Base-by-base conservation (phyloP, 53 echinoderm and acorn worm species). In the Mesocentrotus franciscanus region DNA sequence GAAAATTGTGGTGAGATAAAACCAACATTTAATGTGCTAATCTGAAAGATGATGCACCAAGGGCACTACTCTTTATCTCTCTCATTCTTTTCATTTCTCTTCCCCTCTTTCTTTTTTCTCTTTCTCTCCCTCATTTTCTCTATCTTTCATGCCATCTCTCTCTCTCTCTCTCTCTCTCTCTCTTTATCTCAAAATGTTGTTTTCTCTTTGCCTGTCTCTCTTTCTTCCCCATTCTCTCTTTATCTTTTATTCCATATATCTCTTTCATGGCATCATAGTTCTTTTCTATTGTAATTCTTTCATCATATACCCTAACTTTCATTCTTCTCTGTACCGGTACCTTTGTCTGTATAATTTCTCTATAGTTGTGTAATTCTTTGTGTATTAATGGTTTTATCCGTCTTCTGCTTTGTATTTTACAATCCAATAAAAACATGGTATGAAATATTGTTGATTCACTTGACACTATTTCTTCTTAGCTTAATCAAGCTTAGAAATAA, bases 1-100 rank as follows among this genome's bases (percentile, higher is more conserved):
- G 74, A 61, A 61, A 91, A 91, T 36, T 91, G 91, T 33, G 68
- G 91, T 91, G 13, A 91, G 91, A 91, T 91, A 91, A 91, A 64
- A 27, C 91, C 18, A 35, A 33, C 0, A 34, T 61, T 64, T 91
- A 66, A 91, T 91, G 91, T 91, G 91, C 34, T 91, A 91, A 91
- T 91, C 87, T 49, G 8, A n/a, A 13, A 34, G 84, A 87, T 58
- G 87, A 87, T 56, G 87, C 58, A 11, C 11, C 58, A 58, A 87
- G 87, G 58, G 16, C 87, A n/a, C 0, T 17, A 36, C 35, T 17
- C 81, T 39, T 18, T 81, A 15, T 81, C 81, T 81, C 35, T 36
- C 36, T 81, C 6, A 2, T 18, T 39, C 35, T 36, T 17, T 36
- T 39, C 39, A 57, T 87, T 1, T 56, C n/a, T 59, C 0, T 81